phyloP scores from a whole-genome alignment of 2,888 invertebrate genomes.

The Uloborus plumipes region DNA sequence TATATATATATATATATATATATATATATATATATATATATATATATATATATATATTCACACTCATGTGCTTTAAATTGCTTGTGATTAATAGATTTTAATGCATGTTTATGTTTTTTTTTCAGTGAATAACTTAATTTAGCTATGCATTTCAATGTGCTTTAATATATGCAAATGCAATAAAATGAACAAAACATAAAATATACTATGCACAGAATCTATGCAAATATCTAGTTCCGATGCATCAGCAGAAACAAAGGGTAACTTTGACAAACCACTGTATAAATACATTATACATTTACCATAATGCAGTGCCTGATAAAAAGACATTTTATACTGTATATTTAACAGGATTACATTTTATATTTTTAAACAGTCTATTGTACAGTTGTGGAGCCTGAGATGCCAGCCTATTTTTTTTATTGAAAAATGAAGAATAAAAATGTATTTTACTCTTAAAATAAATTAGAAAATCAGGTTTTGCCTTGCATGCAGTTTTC shows the following conservation, averaged over 20 bases:
- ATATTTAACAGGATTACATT: constrained; percentile 58
- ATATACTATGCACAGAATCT: constrained; percentile 34
- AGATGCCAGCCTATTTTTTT: constrained; percentile 59
- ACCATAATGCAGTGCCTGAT: constrained; percentile 58
- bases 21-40: too few relatives aligned
- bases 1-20: too few relatives aligned
- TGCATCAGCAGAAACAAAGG: constrained; percentile 13
- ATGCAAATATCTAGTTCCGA: constrained; percentile 42
- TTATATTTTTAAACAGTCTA: constrained; percentile 60
- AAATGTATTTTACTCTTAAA: constrained; percentile 42
- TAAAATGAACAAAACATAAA: constrained; percentile 36
- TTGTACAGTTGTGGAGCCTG: constrained; percentile 46
- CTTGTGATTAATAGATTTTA: too few relatives aligned
- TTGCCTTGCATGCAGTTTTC: constrained; percentile 44
- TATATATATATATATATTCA: too few relatives aligned
- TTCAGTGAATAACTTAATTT: too few relatives aligned
- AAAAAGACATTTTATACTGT: constrained; percentile 58
- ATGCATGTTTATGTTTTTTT: too few relatives aligned
- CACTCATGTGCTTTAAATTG: too few relatives aligned
- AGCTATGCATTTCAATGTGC: too few relatives aligned
- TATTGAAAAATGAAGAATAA: constrained; percentile 36
- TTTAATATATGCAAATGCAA: constrained; percentile 21
- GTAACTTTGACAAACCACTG: constrained; percentile 40
- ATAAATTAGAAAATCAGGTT: constrained; percentile 21
- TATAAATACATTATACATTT: constrained; percentile 42